Percentiles rank a stretch among this genome's conserved stretches.
Evolutionary conservation across 2,888 invertebrate genomes (phyloP).

Genomic region (Dasysyrphus tricinctus): DNA sequence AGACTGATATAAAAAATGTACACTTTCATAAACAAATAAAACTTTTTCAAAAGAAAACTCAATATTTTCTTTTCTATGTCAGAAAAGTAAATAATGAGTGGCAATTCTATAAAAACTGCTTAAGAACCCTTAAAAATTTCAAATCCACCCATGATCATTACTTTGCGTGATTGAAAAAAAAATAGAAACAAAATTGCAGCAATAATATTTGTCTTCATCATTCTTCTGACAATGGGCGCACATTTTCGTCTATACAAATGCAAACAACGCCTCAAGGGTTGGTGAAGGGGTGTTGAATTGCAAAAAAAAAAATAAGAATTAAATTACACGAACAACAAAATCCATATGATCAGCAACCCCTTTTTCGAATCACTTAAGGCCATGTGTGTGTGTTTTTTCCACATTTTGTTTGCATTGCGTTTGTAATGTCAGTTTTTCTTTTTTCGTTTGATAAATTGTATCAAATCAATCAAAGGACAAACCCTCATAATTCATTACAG

Average conservation of each 20-base stretch:
- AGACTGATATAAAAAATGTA: too few species aligned
- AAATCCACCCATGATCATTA: background rate
- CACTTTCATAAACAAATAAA: too few species aligned
- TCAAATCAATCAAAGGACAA: constrained; percentile 73
- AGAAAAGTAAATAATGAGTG: too few species aligned
- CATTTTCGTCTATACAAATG: constrained; percentile 57
- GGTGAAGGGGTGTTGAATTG: constrained; percentile 66
- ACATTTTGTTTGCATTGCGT: constrained; percentile 63
- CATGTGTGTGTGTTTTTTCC: constrained; percentile 29
- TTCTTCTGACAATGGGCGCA: constrained; percentile 71
- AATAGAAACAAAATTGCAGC: constrained; percentile 57
- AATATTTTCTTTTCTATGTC: too few species aligned
- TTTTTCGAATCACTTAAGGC: constrained; percentile 51
- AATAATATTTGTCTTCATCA: constrained; percentile 73
- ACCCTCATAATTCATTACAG: constrained; percentile 74
- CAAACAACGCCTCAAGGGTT: constrained; percentile 69
- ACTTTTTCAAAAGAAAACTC: too few species aligned
- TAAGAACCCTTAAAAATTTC: background rate
- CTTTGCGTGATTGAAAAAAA: constrained; percentile 48
- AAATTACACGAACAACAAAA: constrained; percentile 34
- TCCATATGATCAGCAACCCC: constrained; percentile 43
- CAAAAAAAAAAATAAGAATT: constrained; percentile 8
- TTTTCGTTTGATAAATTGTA: constrained; percentile 59
- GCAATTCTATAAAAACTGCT: background rate
- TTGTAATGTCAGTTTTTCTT: constrained; percentile 56